Conservation (phyloP, 2,113 vertebrate species). For the Tachuris rubrigastra region DNA sequence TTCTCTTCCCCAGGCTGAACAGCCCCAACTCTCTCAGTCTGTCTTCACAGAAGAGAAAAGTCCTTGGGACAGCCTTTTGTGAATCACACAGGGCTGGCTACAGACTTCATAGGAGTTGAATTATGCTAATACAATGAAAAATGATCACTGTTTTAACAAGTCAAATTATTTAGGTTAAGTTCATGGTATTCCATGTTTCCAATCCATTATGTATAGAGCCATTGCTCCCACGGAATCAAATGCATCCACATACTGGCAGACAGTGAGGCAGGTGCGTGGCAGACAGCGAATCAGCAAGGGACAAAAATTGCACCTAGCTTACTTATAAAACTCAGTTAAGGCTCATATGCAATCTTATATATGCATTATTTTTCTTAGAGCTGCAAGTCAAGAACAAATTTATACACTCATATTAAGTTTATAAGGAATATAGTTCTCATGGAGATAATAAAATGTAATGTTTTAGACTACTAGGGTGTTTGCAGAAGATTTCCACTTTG, state of each 20-base stretch:
- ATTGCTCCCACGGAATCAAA: not conserved
- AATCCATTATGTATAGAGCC: fast-evolving
- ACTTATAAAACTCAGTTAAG: not conserved
- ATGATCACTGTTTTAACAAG: not conserved
- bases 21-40: not conserved
- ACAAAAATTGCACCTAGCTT: not conserved
- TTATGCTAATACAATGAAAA: not conserved
- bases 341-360: not conserved
- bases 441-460: not conserved
- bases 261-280: not conserved
- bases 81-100: not conserved
- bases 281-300: not conserved
- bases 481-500: not conserved
- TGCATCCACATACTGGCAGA: not conserved
- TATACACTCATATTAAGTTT: not conserved
- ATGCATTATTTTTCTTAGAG: not conserved
- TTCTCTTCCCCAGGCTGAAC: not conserved
- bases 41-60: not conserved
- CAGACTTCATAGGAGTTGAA: not conserved
- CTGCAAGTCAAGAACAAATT: not conserved
- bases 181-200: not conserved
- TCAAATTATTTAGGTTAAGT: not conserved
- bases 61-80: not conserved
- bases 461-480: not conserved
- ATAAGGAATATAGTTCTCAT: not conserved